Conservation (phyloP, 2,113 vertebrate genomes). For the Dasyurus viverrinus region DNA sequence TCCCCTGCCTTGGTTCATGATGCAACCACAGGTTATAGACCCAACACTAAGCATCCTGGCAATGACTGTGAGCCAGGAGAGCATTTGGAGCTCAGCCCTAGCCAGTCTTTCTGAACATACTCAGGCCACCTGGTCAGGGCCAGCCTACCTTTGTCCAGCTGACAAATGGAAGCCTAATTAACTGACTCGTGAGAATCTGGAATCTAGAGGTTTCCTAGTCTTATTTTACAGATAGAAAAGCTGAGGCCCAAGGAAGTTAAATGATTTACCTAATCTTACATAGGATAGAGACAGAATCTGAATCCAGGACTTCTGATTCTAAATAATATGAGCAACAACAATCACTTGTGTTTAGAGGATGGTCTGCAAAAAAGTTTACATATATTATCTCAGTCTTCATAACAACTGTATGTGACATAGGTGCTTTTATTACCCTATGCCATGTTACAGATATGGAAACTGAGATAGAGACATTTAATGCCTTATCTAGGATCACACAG, state of each 20-base stretch:
- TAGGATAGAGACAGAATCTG: neutral
- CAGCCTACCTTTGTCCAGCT: neutral
- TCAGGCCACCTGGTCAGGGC: neutral
- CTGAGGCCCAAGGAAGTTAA: neutral
- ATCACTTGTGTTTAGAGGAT: neutral
- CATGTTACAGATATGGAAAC: neutral
- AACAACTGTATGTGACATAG: too few species aligned
- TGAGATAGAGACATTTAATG: neutral
- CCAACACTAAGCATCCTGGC: neutral
- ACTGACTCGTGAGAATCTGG: neutral
- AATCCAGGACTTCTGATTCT: neutral
- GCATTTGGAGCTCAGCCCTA: neutral
- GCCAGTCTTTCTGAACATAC: slow-evolving; percentile 48
- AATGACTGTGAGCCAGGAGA: slow-evolving; percentile 8
- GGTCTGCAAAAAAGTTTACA: neutral
- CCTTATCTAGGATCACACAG: neutral
- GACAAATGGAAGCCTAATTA: neutral
- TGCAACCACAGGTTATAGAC: slow-evolving; percentile 32
- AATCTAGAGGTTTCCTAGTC: neutral
- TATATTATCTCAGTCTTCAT: neutral
- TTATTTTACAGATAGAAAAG: neutral
- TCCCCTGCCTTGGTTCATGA: slow-evolving; percentile 34
- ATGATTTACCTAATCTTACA: neutral
- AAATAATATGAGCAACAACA: neutral
- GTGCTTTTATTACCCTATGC: neutral